phyloP scores from a whole-genome alignment of 2,888 invertebrate genomes.

The Blomia tropicalis region DNA sequence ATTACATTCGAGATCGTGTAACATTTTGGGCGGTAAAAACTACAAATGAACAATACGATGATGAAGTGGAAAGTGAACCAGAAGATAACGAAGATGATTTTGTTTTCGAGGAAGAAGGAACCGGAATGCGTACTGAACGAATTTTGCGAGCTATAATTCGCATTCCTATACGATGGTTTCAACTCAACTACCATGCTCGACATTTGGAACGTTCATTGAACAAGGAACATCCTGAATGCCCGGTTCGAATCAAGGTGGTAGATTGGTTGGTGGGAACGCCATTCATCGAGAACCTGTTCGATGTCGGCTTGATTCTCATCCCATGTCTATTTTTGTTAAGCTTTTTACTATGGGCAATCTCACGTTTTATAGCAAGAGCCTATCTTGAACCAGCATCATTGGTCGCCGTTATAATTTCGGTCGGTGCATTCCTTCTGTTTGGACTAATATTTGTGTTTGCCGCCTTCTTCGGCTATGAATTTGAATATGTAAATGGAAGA shows the following conservation, averaged over 20 bases:
- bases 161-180: slow-evolving; percentile 23
- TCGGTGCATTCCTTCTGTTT: slow-evolving; percentile 9
- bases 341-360: slow-evolving; percentile 18
- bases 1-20: slow-evolving; percentile 17
- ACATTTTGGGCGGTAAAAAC: slow-evolving; percentile 23
- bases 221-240: slow-evolving; percentile 24
- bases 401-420: slow-evolving; percentile 1
- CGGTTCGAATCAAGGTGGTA: slow-evolving; percentile 17
- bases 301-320: slow-evolving; percentile 16
- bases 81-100: slow-evolving; percentile 15
- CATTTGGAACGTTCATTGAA: slow-evolving; percentile 17
- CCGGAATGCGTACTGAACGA: slow-evolving; percentile 21
- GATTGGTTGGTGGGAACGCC: slow-evolving; percentile 18
- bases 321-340: slow-evolving; percentile 20
- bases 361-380: background rate
- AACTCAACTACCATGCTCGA: slow-evolving; percentile 19
- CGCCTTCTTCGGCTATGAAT: slow-evolving; percentile 23
- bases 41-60: slow-evolving; percentile 8
- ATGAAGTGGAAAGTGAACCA: slow-evolving; percentile 3
- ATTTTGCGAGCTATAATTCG: slow-evolving; percentile 22
- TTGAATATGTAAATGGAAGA: slow-evolving; percentile 15
- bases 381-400: slow-evolving; percentile 9
- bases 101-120: slow-evolving; percentile 19
- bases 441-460: slow-evolving; percentile 23
- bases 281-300: slow-evolving; percentile 18